Conservation (phyloP, 2,888 invertebrate species). For the Tillus elongatus region DNA sequence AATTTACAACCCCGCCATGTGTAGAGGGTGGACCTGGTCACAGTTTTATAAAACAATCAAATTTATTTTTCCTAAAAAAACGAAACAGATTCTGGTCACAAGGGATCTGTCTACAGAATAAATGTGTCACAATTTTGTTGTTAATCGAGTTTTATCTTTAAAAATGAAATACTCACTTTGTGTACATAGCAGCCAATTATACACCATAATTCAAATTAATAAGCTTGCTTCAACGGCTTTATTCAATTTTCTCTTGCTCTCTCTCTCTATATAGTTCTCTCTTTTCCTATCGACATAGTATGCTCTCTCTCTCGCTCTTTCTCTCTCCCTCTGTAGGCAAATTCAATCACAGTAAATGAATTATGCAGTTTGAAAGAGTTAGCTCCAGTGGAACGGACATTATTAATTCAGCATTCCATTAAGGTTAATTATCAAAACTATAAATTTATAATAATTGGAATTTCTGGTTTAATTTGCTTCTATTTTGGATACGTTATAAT, state of each 20-base stretch:
- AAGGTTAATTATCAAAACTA: no score
- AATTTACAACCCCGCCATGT: slow-evolving; percentile 32
- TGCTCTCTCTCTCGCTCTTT: no score
- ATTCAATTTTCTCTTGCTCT: slow-evolving; percentile 5
- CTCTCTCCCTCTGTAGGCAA: no score
- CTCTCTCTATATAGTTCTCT: no score
- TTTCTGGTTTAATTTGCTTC: no score
- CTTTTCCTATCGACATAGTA: no score
- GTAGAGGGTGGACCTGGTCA: slow-evolving; percentile 26
- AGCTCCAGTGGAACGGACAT: slow-evolving; percentile 7
- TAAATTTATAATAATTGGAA: no score
- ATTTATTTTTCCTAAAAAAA: slow-evolving; percentile 19
- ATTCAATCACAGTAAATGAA: slow-evolving; percentile 11
- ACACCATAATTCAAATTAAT: slow-evolving; percentile 18
- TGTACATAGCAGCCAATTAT: slow-evolving; percentile 15
- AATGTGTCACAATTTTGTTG: no score
- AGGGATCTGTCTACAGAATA: no score
- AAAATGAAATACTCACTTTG: slow-evolving; percentile 11
- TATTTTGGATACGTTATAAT: no score
- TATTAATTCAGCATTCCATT: slow-evolving; percentile 11
- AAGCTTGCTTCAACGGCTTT: slow-evolving; percentile 11
- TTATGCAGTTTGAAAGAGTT: slow-evolving; percentile 12
- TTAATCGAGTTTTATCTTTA: slow-evolving; percentile 16
- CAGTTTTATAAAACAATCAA: slow-evolving; percentile 29
- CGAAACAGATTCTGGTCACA: no score